Percentiles rank a stretch among this genome's conserved stretches.
phyloP scores from a whole-genome alignment of 2,113 vertebrate genomes.

The Rhagologus leucostigma region DNA sequence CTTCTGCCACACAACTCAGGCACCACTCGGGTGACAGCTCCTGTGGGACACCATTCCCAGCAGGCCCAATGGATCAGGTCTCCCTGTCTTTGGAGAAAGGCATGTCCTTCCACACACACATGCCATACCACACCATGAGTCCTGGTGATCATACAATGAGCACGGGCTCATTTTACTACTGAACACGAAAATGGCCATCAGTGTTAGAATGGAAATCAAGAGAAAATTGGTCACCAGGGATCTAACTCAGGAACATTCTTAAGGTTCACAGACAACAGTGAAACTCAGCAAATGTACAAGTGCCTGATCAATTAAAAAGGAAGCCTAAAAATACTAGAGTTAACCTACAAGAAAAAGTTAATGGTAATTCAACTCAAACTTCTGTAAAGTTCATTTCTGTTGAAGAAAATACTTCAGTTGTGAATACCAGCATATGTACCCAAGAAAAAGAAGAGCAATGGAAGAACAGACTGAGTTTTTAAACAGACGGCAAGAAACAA shows the following conservation, averaged over 20 bases:
- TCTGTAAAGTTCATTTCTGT: neutral
- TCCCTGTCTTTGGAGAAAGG: neutral
- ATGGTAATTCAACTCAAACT: neutral
- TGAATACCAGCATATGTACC: neutral
- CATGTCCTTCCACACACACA: neutral
- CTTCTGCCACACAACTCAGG: too few relatives aligned
- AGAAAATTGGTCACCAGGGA: neutral
- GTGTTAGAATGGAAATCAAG: neutral
- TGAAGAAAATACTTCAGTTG: neutral
- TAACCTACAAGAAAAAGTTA: neutral
- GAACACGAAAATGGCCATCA: neutral
- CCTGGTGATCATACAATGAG: neutral
- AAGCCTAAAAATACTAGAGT: neutral
- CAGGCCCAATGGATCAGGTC: accelerated
- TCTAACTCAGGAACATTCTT: neutral
- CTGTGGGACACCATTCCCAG: accelerated
- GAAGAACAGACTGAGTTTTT: neutral
- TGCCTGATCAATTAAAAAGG: neutral
- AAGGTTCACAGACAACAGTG: neutral
- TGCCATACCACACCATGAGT: accelerated
- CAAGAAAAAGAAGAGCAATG: neutral
- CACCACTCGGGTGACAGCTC: accelerated
- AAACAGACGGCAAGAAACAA: neutral
- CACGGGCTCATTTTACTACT: accelerated
- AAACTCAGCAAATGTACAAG: neutral